phyloP scores from a whole-genome alignment of 1,140 invertebrate species.

The Diprion similis region DNA sequence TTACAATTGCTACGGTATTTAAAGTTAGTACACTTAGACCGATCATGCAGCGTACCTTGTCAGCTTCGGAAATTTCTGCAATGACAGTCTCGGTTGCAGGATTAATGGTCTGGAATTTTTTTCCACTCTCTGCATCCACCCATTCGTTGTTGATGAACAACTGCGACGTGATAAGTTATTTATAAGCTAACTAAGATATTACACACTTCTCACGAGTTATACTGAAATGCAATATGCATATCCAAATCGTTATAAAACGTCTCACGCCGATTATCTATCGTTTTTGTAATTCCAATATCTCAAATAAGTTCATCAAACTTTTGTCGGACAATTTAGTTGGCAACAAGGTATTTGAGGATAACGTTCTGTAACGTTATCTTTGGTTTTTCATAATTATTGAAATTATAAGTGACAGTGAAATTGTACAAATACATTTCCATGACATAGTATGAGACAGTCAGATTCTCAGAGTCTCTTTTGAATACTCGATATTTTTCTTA shows the following conservation, averaged over 20 bases:
- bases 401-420: too few species aligned
- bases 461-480: too few species aligned
- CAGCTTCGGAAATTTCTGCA: conserved; percentile 80
- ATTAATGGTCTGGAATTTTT: conserved; percentile 79
- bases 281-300: neutral
- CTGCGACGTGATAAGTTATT: conserved; percentile 63
- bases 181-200: conserved; percentile 15
- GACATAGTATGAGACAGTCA: too few species aligned
- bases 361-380: too few species aligned
- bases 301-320: neutral
- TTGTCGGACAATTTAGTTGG: too few species aligned
- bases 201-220: neutral
- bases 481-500: too few species aligned
- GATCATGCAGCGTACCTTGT: conserved; percentile 65
- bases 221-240: neutral
- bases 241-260: neutral
- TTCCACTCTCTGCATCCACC: conserved; percentile 77
- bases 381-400: too few species aligned
- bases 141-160: conserved; percentile 95
- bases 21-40: too few species aligned
- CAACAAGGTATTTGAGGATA: too few species aligned
- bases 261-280: neutral
- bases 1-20: too few species aligned
- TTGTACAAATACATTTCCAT: too few species aligned
- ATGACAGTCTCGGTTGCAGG: conserved; percentile 83